A percentile compares a stretch with the other conserved stretches of the same genome.
Evolutionary conservation across 1,140 invertebrate genomes (phyloP).

Genomic region (Adelges cooleyi): DNA sequence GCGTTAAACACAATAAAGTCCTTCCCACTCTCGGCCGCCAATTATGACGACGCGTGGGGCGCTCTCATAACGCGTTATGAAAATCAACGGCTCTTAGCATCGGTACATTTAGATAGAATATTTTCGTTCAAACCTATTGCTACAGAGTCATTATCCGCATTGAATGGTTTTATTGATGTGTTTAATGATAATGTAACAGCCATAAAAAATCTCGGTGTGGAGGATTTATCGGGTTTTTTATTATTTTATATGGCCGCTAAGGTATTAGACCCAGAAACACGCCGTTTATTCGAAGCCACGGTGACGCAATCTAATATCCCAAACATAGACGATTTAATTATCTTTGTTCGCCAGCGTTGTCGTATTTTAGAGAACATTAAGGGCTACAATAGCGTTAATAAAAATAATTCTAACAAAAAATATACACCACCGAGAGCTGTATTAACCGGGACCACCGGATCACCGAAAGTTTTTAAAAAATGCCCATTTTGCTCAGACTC

Average conservation of each 20-base stretch:
- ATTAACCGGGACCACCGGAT: too few species aligned
- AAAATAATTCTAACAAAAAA: too few species aligned
- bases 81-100: not conserved
- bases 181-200: not conserved
- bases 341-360: too few species aligned
- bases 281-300: not conserved
- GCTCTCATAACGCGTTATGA: not conserved
- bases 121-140: not conserved
- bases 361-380: too few species aligned
- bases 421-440: too few species aligned
- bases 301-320: too few species aligned
- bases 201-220: not conserved
- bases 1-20: not conserved
- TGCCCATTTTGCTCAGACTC: too few species aligned
- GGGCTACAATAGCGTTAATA: too few species aligned
- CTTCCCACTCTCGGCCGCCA: not conserved
- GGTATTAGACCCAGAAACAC: not conserved
- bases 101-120: not conserved
- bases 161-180: not conserved
- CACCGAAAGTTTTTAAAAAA: too few species aligned
- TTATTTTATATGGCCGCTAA: not conserved
- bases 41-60: not conserved
- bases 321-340: too few species aligned
- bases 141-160: not conserved
- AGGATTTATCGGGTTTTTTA: not conserved